Base-by-base conservation (phyloP, 2,888 invertebrate genomes). In the Agrochola lota region DNA sequence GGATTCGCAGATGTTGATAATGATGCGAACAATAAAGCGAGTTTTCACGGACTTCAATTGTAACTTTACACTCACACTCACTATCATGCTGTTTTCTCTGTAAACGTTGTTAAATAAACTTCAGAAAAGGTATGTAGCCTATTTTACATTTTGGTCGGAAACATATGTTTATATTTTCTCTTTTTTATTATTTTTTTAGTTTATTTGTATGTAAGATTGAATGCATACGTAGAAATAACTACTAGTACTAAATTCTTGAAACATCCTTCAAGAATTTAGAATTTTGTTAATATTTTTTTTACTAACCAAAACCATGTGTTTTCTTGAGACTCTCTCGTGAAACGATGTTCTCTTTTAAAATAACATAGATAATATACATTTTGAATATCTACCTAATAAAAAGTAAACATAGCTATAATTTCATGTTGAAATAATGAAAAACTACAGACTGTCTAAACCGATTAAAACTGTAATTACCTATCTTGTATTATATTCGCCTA, bases 101-200 rank as follows among this genome's bases (percentile, higher is more conserved):
- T 23, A 63, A 74, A 78, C 55, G 30, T 40, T 63, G 30, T 49
- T 49, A 30, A 11, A 64, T 59, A 59, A 83, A 78, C 63, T 26
- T 63, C 3, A 52, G 40, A 57, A 55, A 63, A 55, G 26, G 23
- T 63, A 62, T 17, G 46, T 26, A 12, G 40, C 26, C 40, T 35
- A 62, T 46, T 35, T 52, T 55, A 46, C 35, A 30, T 74, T 49
- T 26, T 30, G 40, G 1, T n/a, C n/a, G n/a, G n/a, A n/a, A n/a
- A n/a, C n/a, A n/a, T n/a, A n/a, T n/a, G n/a, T n/a, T n/a, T n/a
- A n/a, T n/a, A n/a, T n/a, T n/a, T n/a, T n/a, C n/a, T n/a, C n/a
- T n/a, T n/a, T n/a, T n/a, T n/a, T n/a, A n/a, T n/a, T n/a, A n/a
- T n/a, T n/a, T n/a, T n/a, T n/a, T n/a, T n/a, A n/a, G n/a, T n/a